Evolutionary conservation across 2,113 vertebrate species (phyloP).

Genomic region (Eclectus roratus): DNA sequence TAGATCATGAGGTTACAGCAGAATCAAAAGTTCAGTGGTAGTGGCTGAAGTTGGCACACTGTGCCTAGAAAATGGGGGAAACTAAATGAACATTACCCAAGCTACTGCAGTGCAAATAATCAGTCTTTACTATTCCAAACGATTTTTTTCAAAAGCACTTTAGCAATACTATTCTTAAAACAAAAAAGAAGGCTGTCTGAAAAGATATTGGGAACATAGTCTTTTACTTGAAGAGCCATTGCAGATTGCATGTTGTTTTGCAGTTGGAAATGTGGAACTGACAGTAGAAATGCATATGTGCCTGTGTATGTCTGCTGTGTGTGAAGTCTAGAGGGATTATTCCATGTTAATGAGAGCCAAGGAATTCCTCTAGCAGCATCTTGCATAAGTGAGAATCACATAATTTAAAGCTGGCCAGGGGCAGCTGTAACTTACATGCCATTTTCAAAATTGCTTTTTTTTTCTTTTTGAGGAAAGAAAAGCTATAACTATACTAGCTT

Average conservation of each 20-base stretch:
- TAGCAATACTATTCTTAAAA: not conserved
- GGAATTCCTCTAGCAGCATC: slow-evolving; percentile 67
- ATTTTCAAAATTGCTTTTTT: slow-evolving; percentile 46
- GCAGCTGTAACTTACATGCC: slow-evolving; percentile 45
- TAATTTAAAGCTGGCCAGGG: slow-evolving; percentile 70
- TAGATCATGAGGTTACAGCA: not conserved
- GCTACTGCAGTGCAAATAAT: not conserved
- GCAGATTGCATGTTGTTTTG: not conserved
- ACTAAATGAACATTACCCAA: fast-evolving
- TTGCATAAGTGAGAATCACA: slow-evolving; percentile 71
- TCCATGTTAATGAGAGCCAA: slow-evolving; percentile 73
- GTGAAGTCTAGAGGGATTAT: slow-evolving; percentile 69
- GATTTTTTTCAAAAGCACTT: not conserved
- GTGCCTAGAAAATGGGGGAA: not conserved
- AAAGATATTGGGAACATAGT: not conserved
- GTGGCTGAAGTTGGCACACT: not conserved
- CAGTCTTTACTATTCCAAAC: not conserved
- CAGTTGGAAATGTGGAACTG: slow-evolving; percentile 24
- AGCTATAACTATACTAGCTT: not conserved
- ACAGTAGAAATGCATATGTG: slow-evolving; percentile 41
- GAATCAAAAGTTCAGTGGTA: not conserved
- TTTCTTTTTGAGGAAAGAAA: not conserved
- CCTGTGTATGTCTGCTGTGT: slow-evolving; percentile 60
- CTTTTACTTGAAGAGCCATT: not conserved
- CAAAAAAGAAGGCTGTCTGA: not conserved